Evolutionary conservation across 2,797 vertebrate species (phyloP), one percentile per base, ranked within the genome.

Genomic region (Rhodeus uyekii): DNA sequence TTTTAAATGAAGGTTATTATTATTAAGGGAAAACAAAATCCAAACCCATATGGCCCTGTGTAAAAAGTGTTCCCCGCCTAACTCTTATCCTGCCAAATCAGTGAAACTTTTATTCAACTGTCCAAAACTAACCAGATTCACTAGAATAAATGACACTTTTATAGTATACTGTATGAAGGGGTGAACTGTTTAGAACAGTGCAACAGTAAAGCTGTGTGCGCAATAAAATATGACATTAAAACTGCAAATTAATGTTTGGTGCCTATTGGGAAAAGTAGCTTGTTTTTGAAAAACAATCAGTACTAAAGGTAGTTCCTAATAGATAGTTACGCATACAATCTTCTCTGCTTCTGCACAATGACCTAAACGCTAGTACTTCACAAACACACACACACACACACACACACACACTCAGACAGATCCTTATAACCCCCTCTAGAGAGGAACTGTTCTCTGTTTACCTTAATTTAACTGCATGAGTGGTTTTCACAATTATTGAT

Each of bases 401-500:
- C 48, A 22, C 16, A 46, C 39, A 48, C 48, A 50, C 44, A 65
- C 12, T 39, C 3, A 6, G 13, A 42, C 8, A 24, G 19, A 39
- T 3, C 36, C 48, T 42, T 50, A 79, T 27, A 69, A 42, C 48
- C 27, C 9, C 24, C 64, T 79, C 64, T 58, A 69, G n/a, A 67
- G 29, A 18, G 29, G 39, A 32, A 81, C 67, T 50, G 71, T 67
- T 50, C 58, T 64, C 46, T 27, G 27, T 76, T 75, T 81, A 19
- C 64, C 42, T 67, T 85, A 67, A 83, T 82, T 81, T 75, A 55
- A 73, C 68, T 76, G 68, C 50, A 80, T 78, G 72, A 80, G 48
- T 27, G 60, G 53, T 78, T 77, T 81, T 36, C 67, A 72, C 60
- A 61, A 19, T 53, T 80, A 85, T 81, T 86, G 78, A 88, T 87